A percentile compares a stretch with the other conserved stretches of the same genome.
Conservation (phyloP, 2,888 invertebrate genomes). For the Tachina fera region DNA sequence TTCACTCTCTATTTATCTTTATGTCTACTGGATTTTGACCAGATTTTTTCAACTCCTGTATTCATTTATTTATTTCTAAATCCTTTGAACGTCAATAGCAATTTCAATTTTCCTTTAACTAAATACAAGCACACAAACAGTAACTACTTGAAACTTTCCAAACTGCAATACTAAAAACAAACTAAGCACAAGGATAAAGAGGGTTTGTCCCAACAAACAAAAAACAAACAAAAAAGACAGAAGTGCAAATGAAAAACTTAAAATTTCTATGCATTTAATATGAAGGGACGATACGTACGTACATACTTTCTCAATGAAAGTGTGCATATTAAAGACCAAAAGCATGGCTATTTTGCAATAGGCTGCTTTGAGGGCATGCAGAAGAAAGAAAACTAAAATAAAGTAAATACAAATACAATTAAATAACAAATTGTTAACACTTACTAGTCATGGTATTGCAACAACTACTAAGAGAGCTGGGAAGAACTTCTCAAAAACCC, state of each 20-base stretch:
- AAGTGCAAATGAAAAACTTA: conserved; percentile 60
- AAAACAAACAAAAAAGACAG: neutral
- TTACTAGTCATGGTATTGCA: neutral
- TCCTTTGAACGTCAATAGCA: conserved; percentile 71
- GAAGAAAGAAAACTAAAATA: conserved; percentile 4
- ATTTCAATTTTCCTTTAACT: conserved; percentile 66
- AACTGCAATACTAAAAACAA: conserved; percentile 53
- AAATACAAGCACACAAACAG: conserved; percentile 32
- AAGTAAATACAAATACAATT: conserved; percentile 63
- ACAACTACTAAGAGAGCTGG: neutral
- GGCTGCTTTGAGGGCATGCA: neutral
- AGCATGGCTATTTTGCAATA: conserved; percentile 19
- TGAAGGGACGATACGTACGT: conserved; percentile 53
- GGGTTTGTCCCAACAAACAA: conserved; percentile 8
- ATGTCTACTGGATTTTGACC: conserved; percentile 61
- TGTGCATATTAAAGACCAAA: conserved; percentile 43
- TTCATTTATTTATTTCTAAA: conserved; percentile 52
- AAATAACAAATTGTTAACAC: conserved; percentile 61
- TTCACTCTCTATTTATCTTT: conserved; percentile 69
- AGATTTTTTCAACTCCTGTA: conserved; percentile 29
- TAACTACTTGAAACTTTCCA: conserved; percentile 63
- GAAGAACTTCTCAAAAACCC: conserved; percentile 57
- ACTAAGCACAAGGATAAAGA: conserved; percentile 30
- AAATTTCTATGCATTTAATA: conserved; percentile 74
- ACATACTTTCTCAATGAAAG: conserved; percentile 14